phyloP scores from a whole-genome alignment of 2,113 vertebrate species.

The Phylloscopus trochilus region DNA sequence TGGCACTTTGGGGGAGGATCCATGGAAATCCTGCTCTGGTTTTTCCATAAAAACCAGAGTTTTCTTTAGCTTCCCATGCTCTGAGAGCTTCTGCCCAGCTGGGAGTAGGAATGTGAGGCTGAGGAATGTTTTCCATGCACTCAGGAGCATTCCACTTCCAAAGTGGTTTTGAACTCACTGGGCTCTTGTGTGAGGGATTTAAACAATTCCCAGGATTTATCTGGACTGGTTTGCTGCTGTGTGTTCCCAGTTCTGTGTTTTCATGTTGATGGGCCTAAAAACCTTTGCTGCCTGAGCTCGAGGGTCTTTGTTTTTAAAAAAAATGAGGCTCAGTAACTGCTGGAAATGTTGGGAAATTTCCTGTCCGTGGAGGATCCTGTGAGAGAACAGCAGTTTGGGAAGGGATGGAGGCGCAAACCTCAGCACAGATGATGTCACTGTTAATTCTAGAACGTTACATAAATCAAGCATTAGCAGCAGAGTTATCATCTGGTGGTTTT shows the following conservation, averaged over 20 bases:
- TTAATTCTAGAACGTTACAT: background rate
- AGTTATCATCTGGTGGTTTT: too few species aligned
- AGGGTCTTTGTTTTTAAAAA: background rate
- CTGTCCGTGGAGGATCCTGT: background rate
- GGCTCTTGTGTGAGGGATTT: background rate
- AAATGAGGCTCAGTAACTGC: background rate
- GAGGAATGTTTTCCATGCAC: background rate
- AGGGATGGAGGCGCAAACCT: background rate
- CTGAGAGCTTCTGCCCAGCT: accelerated
- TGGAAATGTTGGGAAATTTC: background rate
- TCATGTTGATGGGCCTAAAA: background rate
- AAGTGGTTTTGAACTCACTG: background rate
- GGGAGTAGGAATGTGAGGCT: background rate
- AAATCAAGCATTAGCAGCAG: background rate
- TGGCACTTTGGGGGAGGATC: background rate
- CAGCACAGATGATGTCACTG: background rate
- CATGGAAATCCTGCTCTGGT: background rate
- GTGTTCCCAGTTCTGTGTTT: background rate
- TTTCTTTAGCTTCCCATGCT: background rate
- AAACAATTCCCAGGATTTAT: background rate
- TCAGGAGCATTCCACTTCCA: accelerated
- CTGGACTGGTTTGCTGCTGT: background rate
- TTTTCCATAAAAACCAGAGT: accelerated
- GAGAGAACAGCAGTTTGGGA: background rate
- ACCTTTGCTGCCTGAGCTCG: background rate